Conservation (phyloP, 1,140 invertebrate genomes). For the Lepidurus apus region DNA sequence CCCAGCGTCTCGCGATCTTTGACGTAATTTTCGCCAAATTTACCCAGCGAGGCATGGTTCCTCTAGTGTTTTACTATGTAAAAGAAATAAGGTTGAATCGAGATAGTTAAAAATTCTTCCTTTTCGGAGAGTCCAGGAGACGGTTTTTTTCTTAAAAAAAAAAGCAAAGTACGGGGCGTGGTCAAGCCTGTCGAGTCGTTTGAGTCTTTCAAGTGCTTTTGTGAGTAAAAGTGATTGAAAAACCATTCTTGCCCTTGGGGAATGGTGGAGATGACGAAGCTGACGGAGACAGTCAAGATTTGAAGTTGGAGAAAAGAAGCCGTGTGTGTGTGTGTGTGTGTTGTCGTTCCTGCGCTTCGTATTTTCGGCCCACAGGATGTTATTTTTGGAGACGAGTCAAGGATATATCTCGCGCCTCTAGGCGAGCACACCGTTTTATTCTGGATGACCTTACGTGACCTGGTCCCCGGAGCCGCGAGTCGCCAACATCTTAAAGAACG, state of each 20-base stretch:
- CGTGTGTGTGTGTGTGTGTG: not conserved
- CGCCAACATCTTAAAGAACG: no score
- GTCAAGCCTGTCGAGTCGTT: no score
- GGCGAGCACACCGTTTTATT: not conserved
- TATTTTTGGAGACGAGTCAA: constrained; percentile 15
- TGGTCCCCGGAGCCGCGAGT: not conserved
- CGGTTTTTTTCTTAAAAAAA: no score
- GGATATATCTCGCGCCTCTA: constrained; percentile 5
- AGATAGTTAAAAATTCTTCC: no score
- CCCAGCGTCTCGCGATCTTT: not conserved
- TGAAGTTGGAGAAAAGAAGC: not conserved
- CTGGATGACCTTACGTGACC: not conserved
- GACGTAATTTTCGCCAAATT: not conserved
- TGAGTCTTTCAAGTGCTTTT: no score
- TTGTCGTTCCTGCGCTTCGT: constrained; percentile 15
- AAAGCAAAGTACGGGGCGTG: no score
- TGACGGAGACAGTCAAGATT: not conserved
- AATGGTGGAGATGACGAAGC: not conserved
- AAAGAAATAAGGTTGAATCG: not conserved
- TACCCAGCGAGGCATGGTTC: not conserved
- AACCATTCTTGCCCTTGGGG: no score
- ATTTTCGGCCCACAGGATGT: constrained; percentile 21
- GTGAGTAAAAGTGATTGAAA: no score
- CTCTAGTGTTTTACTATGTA: not conserved
- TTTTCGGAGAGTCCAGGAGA: no score